phyloP scores from a whole-genome alignment of 1,140 invertebrate species.

The Danaus plexippus region DNA sequence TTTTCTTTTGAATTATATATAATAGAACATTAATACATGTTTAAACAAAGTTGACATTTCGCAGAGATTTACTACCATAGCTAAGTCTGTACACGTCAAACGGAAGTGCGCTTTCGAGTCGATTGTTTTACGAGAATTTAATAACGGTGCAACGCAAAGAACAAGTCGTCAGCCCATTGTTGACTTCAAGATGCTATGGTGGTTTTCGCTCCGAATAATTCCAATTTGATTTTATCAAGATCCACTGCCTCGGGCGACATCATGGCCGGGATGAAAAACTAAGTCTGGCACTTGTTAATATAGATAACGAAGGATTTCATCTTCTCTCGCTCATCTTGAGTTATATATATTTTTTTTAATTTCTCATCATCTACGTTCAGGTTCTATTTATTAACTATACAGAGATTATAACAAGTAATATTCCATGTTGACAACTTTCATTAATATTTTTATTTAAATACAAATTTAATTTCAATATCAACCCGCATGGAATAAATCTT shows the following conservation, averaged over 20 bases:
- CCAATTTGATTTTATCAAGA: slow-evolving; percentile 46
- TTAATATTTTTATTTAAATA: too few species aligned
- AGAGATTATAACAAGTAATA: neutral
- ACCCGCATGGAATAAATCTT: too few species aligned
- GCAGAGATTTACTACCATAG: too few species aligned
- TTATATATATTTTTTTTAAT: slow-evolving; percentile 9
- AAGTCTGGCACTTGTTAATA: slow-evolving; percentile 2
- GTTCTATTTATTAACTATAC: neutral
- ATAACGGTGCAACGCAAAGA: slow-evolving; percentile 70
- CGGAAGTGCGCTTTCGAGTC: slow-evolving; percentile 68
- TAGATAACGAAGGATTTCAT: too few species aligned
- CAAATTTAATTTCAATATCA: too few species aligned
- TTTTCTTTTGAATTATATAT: too few species aligned
- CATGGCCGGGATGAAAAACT: slow-evolving; percentile 16
- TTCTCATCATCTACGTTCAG: neutral
- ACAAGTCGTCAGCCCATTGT: slow-evolving; percentile 62
- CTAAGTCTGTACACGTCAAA: slow-evolving; percentile 31
- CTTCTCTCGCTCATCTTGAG: neutral
- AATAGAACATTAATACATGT: too few species aligned
- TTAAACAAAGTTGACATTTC: too few species aligned
- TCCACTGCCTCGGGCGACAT: slow-evolving; percentile 20
- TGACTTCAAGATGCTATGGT: slow-evolving; percentile 52
- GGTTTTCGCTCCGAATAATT: slow-evolving; percentile 39
- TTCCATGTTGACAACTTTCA: too few species aligned
- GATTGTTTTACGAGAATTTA: slow-evolving; percentile 72